Conservation (phyloP, 2,888 invertebrate genomes). For the Amphipyra tragopoginis region DNA sequence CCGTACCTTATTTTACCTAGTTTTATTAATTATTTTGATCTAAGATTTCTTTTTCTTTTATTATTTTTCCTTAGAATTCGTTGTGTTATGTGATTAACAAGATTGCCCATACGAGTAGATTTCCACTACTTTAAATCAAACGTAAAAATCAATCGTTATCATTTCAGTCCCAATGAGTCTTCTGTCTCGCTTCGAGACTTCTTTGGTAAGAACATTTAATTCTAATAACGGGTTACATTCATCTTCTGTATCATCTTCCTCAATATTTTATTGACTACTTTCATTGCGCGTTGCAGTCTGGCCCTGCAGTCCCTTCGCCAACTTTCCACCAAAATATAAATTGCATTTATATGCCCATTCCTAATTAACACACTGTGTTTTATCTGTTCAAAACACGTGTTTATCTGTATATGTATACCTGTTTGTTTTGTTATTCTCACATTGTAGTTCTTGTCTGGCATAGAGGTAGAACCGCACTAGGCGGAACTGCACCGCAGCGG, state of each 20-base stretch:
- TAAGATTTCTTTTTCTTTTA: no score
- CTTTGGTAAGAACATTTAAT: constrained; percentile 57
- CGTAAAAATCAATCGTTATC: constrained; percentile 43
- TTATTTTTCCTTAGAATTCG: no score
- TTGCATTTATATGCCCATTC: constrained; percentile 36
- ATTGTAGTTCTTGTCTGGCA: constrained; percentile 9
- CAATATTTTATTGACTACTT: constrained; percentile 19
- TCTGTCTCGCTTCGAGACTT: constrained; percentile 61
- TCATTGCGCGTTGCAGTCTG: constrained; percentile 15
- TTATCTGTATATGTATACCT: no score
- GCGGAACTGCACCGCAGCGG: no score
- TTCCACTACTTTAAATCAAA: constrained; percentile 8
- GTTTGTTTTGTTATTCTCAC: constrained; percentile 13
- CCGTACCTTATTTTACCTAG: no score
- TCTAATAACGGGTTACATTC: constrained; percentile 19
- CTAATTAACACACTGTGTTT: constrained; percentile 1
- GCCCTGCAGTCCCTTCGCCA: constrained; percentile 5
- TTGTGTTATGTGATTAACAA: no score
- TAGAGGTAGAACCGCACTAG: no score
- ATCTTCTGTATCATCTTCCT: constrained; percentile 34
- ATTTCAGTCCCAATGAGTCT: constrained; percentile 59
- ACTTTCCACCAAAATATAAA: constrained; percentile 6
- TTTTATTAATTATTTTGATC: no score
- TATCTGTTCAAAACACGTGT: neutral
- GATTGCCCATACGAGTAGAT: no score